Conservation (phyloP, 2,797 vertebrate species). For the Vireo griseus region DNA sequence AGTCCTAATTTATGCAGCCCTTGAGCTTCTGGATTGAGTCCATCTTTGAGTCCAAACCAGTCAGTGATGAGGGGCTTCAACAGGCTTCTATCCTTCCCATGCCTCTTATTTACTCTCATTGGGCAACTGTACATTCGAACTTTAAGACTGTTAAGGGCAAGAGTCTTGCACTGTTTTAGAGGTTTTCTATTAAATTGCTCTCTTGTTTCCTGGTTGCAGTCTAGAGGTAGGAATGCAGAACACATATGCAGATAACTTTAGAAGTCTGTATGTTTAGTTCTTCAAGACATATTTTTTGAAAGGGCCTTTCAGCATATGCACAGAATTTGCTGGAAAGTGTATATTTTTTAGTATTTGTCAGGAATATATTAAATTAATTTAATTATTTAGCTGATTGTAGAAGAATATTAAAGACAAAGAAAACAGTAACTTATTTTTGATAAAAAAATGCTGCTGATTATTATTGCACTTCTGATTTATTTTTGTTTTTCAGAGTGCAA, state of each 20-base stretch:
- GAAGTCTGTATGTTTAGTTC: not conserved
- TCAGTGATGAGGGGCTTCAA: not conserved
- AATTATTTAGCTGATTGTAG: not conserved
- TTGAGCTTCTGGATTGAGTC: not conserved
- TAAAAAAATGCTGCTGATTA: not conserved
- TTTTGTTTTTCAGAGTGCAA: conserved; percentile 85
- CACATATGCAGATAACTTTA: not conserved
- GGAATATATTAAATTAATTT: not conserved
- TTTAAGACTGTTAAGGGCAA: not conserved
- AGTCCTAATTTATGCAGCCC: not conserved
- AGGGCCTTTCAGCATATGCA: not conserved
- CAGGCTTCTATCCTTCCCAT: not conserved
- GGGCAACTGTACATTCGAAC: not conserved
- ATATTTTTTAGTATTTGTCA: not conserved
- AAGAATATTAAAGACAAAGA: not conserved
- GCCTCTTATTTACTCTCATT: not conserved
- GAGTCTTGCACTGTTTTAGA: not conserved
- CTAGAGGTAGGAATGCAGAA: not conserved
- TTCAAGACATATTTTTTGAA: not conserved
- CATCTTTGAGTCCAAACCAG: not conserved
- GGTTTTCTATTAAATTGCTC: not conserved
- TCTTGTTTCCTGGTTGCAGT: not conserved
- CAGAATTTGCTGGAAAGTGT: not conserved
- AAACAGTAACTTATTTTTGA: not conserved
- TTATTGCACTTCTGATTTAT: not conserved